Percentiles rank a stretch among this genome's conserved stretches.
Evolutionary conservation across 2,113 vertebrate genomes (phyloP).

Genomic region (Diphyllodes magnificus): DNA sequence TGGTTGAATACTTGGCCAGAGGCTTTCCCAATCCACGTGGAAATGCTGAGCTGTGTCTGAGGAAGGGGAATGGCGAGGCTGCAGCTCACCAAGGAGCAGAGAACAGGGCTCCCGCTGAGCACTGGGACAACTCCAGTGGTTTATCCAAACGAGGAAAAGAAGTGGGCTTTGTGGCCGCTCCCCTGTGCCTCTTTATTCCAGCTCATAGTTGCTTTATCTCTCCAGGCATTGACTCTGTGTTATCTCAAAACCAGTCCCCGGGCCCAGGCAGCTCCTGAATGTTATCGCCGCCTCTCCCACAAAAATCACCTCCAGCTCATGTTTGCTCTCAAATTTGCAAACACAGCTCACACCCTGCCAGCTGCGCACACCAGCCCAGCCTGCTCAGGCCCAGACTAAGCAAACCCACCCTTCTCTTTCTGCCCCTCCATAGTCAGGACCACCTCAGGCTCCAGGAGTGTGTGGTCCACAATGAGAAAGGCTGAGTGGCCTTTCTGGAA

Average conservation of each 20-base stretch:
- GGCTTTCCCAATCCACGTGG: fast-evolving
- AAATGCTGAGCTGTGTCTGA: background rate
- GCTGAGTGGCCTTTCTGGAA: background rate
- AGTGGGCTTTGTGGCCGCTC: background rate
- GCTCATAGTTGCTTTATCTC: constrained; percentile 45
- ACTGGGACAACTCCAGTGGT: background rate
- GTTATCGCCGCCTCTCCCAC: constrained; percentile 60
- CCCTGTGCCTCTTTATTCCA: constrained; percentile 22
- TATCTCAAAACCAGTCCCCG: constrained; percentile 9
- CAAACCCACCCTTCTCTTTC: background rate
- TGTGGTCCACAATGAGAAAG: background rate
- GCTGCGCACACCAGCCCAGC: background rate
- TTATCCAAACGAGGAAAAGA: background rate
- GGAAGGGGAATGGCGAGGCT: background rate
- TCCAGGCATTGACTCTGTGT: background rate
- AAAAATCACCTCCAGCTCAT: constrained; percentile 30
- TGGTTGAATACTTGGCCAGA: background rate
- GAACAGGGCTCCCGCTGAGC: background rate
- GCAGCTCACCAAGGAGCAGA: background rate
- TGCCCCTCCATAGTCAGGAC: background rate
- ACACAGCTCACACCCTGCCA: constrained; percentile 48
- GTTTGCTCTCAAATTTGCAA: constrained; percentile 57
- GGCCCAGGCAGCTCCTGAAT: constrained; percentile 54
- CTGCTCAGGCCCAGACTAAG: background rate
- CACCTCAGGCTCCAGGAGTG: background rate